Evolutionary conservation across 2,888 invertebrate species (phyloP), one percentile per base, ranked within the genome.

Genomic region (Oligia latruncula): DNA sequence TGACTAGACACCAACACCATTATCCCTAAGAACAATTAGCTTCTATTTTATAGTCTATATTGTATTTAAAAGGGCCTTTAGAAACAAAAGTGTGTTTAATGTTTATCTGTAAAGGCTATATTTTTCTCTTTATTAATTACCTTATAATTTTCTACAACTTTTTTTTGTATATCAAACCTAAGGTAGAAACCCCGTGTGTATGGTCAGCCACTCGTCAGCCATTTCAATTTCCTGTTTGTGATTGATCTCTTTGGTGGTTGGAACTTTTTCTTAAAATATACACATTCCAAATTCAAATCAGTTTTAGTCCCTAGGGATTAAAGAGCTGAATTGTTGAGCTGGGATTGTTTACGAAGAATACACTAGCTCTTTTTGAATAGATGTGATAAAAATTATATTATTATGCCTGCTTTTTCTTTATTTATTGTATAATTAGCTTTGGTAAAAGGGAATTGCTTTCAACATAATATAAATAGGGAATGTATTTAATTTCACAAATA

Each of bases 1-100:
- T 55, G 35, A 64, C 60, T 20, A 71, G 9, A 60, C 23, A 15
- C 52, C n/a, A 76, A 60, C 23, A 15, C 52, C n/a, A 76, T 76
- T 76, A 52, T 60, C 8, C n/a, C 11, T 52, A 11, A 68, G 4
- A 73, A 68, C 3, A 62, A 81, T 74, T 49, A 23, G 23, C 11
- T 73, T 15, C 35, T 46, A 72, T 72, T 80, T 67, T 46, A 29
- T 8, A 43, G 13, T 52, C 13, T 60, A 58, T 60, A 58, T 43
- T 71, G 29, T 52, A 13, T 62, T 43, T 6, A 35, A 35, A 40
- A 1, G 6, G 1, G 4, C 17, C 0, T 52, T 68, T 46, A n/a
- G 9, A 20, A 64, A 55, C 6, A 77, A n/a, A 2, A 49, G 4
- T 17, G 5, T 35, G 35, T 35, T 35, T 29, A 29, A 29, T 70